These are phyloP conservation scores for Helobdella robusta DNA, from an alignment of 2,888 invertebrate genomes.

Conservation along the genomic window DNA sequence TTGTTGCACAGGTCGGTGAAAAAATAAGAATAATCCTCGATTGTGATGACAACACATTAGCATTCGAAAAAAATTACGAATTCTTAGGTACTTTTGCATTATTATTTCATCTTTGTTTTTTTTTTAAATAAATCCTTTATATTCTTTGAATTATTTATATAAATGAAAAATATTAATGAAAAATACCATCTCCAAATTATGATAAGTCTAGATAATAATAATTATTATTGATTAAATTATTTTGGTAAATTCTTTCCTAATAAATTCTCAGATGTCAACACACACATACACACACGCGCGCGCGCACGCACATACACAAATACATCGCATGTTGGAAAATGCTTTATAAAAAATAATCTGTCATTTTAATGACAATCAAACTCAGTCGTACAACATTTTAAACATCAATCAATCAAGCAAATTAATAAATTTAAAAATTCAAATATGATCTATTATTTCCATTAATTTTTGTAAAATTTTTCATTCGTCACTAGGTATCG, in stretches of 20 bases:
- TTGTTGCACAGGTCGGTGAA: conserved; percentile 71
- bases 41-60: conserved; percentile 89
- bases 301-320: too few species aligned
- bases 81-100: conserved; percentile 63
- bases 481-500: conserved; percentile 59
- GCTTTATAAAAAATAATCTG: not conserved
- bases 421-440: not conserved
- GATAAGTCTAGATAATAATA: not conserved
- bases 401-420: not conserved
- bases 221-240: not conserved
- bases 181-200: not conserved
- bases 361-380: not conserved
- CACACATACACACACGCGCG: too few species aligned
- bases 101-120: conserved; percentile 14
- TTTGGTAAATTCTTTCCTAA: not conserved
- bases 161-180: not conserved
- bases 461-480: conserved; percentile 3
- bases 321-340: not conserved
- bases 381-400: not conserved
- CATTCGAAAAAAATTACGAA: conserved; percentile 94
- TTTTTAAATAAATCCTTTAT: not conserved
- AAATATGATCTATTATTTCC: not conserved
- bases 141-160: not conserved
- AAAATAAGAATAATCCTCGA: conserved; percentile 91
- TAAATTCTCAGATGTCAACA: too few species aligned